Conservation (phyloP, 2,113 vertebrate species). For the Columbina picui region DNA sequence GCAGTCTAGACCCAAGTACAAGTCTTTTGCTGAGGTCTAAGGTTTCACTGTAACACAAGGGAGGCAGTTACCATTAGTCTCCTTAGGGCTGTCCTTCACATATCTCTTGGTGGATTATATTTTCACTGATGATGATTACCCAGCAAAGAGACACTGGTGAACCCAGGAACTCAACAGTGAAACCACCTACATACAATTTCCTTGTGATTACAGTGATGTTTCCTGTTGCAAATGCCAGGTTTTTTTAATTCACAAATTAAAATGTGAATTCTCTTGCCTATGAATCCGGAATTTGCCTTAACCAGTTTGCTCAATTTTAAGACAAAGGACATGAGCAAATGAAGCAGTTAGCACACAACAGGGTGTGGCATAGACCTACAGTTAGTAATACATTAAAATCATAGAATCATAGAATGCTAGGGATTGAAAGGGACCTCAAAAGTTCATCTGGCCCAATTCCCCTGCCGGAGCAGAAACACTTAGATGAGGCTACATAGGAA, state of each 20-base stretch:
- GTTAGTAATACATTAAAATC: background rate
- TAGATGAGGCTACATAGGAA: too few species aligned
- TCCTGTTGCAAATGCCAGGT: background rate
- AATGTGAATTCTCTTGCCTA: background rate
- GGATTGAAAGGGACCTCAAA: too few species aligned
- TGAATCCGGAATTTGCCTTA: background rate
- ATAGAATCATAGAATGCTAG: too few species aligned
- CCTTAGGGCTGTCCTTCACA: background rate
- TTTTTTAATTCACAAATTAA: background rate
- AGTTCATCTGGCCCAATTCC: too few species aligned
- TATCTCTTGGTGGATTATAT: background rate
- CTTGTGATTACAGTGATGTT: rapidly evolving
- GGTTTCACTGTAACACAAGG: background rate
- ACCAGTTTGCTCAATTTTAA: background rate
- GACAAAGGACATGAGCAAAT: background rate
- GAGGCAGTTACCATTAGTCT: background rate
- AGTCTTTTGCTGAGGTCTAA: background rate
- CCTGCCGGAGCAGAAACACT: too few species aligned
- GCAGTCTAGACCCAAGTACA: background rate
- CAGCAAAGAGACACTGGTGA: background rate
- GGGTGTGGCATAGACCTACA: background rate
- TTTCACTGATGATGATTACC: background rate
- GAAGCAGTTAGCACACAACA: background rate
- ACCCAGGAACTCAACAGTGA: background rate
- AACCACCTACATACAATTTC: background rate